Evolutionary conservation across 2,113 vertebrate genomes (phyloP), one percentile per base, ranked within the genome.

Genomic region (Phycodurus eques): DNA sequence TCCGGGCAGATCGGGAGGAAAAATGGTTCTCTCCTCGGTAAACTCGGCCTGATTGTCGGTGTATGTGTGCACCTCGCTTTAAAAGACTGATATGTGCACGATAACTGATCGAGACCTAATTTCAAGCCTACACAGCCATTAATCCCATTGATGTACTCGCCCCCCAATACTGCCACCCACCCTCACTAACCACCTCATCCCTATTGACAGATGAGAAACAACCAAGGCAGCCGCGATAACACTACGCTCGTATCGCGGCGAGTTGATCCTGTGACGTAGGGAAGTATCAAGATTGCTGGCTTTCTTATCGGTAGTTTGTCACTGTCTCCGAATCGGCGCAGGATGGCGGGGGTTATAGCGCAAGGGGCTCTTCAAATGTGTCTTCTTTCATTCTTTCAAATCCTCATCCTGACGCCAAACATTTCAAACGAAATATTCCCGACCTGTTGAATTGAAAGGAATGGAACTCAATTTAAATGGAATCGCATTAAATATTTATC

Each of bases 241-340:
- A 76, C 86, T 79, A 83, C 89, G 90, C 86, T 89, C 88, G 87
- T 92, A 93, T 90, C 88, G 88, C 80, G 81, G 93, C 84, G 90
- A 87, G 92, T 90, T 90, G 87, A 84, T 82, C 91, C 87, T 88
- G 90, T 92, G 86, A 91, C 92, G 91, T 88, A 80, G 88, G 87
- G 72, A 88, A 84, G 92, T 92, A 94, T 93, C 87, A 88, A 92
- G 92, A 95, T 92, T 80, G 73, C 87, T 77, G 84, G 87, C 91
- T 93, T 90, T 88, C 90, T 93, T 92, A 93, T 93, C 92, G 39
- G 31, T 84, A 88, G 82, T 93, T 92, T 94, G 93, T 94, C 93
- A 93, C 90, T 87, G 88, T 84, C 89, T 82, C 86, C 91, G 91
- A 93, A 92, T 92, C 90, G 75, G 2, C 3, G 83, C 88, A 78